Percentiles rank a stretch among this genome's conserved stretches.
Evolutionary conservation across 2,888 invertebrate genomes (phyloP).

Genomic region (Abscondita cerata): DNA sequence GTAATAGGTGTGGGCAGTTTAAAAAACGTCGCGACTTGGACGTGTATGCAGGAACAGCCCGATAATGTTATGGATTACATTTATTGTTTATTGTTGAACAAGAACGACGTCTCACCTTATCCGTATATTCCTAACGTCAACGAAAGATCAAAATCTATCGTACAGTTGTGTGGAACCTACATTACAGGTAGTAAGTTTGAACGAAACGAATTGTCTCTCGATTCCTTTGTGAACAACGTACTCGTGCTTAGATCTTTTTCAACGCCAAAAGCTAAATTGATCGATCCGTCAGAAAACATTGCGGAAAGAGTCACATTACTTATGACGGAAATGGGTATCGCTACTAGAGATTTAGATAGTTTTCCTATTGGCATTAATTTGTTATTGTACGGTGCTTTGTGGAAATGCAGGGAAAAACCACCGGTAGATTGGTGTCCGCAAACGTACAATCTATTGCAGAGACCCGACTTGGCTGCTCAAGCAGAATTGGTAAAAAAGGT

Average conservation of each 20-base stretch:
- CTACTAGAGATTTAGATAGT: constrained; percentile 72
- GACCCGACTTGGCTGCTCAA: constrained; percentile 74
- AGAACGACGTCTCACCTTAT: constrained; percentile 65
- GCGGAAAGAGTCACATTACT: constrained; percentile 61
- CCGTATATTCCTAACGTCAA: constrained; percentile 80
- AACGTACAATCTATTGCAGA: constrained; percentile 74
- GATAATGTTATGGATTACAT: constrained; percentile 78
- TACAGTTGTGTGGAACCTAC: constrained; percentile 56
- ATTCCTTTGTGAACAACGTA: constrained; percentile 43
- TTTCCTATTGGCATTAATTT: constrained; percentile 76
- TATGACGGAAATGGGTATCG: constrained; percentile 66
- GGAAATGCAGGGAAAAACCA: constrained; percentile 73
- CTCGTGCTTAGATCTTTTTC: constrained; percentile 51
- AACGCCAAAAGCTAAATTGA: constrained; percentile 38
- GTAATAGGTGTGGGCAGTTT: constrained; percentile 64
- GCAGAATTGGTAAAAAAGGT: constrained; percentile 54
- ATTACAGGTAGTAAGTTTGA: constrained; percentile 36
- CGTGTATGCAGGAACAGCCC: constrained; percentile 67
- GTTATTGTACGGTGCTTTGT: constrained; percentile 72
- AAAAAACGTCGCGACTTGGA: constrained; percentile 67
- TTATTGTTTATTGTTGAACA: constrained; percentile 65
- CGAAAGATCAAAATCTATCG: constrained; percentile 72
- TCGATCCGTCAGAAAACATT: constrained; percentile 42
- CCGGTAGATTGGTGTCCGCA: constrained; percentile 75
- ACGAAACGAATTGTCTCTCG: constrained; percentile 37